Conservation (phyloP, 2,797 vertebrate genomes). For the Onychomys arenicola region DNA sequence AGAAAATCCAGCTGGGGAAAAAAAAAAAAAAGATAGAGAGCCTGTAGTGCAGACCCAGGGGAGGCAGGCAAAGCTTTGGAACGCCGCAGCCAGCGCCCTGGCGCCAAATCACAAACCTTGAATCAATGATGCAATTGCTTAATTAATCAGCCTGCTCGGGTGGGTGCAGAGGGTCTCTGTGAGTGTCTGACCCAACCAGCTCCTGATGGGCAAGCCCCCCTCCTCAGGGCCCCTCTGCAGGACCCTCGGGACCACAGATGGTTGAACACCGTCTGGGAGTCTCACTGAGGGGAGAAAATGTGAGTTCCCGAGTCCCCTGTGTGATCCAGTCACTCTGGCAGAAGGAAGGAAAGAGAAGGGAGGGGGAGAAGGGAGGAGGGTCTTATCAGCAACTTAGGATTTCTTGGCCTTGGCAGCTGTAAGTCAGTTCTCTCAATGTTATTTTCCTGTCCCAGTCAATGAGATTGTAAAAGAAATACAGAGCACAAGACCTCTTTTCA, state of each 20-base stretch:
- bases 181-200: constrained; percentile 79
- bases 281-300: constrained; percentile 74
- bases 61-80: constrained; percentile 70
- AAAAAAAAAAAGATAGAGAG: constrained; percentile 9
- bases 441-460: constrained; percentile 79
- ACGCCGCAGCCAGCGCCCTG: constrained; percentile 65
- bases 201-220: constrained; percentile 78
- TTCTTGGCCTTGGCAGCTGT: constrained; percentile 73
- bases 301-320: constrained; percentile 79
- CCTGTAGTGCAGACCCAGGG: constrained; percentile 62
- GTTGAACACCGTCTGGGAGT: constrained; percentile 79
- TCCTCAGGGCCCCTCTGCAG: constrained; percentile 66
- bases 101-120: constrained; percentile 76
- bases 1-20: constrained; percentile 27
- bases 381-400: constrained; percentile 78
- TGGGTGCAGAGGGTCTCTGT: constrained; percentile 72
- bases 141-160: constrained; percentile 82
- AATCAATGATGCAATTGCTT: constrained; percentile 82
- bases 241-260: constrained; percentile 79
- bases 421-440: constrained; percentile 66
- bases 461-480: constrained; percentile 70
- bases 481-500: constrained; percentile 68
- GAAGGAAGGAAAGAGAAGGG: constrained; percentile 60
- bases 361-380: background rate
- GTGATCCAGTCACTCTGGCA: constrained; percentile 83